These are phyloP conservation scores for Lithophane socia DNA, from an alignment of 2,888 invertebrate species.

Conservation along the genomic window DNA sequence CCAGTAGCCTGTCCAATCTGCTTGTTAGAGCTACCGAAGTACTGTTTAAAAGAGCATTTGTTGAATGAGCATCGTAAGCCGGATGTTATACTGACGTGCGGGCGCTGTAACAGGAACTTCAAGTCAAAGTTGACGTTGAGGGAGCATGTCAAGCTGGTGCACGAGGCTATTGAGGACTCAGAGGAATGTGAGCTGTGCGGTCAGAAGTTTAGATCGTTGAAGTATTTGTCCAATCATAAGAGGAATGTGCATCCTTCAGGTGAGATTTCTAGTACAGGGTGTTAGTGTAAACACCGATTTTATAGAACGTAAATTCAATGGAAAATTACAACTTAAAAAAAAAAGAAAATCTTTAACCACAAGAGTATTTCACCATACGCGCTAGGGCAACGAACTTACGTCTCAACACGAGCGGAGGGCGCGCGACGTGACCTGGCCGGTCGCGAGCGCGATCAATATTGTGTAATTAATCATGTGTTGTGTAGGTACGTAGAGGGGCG, in stretches of 20 bases:
- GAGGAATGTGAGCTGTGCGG: slow-evolving; percentile 73
- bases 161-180: slow-evolving; percentile 71
- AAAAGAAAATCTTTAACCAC: too few species aligned
- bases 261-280: neutral
- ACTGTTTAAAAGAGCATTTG: slow-evolving; percentile 69
- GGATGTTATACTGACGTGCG: slow-evolving; percentile 64
- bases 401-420: too few species aligned
- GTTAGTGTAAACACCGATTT: too few species aligned
- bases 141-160: slow-evolving; percentile 74
- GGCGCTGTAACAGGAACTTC: slow-evolving; percentile 68
- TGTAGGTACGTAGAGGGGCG: too few species aligned
- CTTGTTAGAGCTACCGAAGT: slow-evolving; percentile 66
- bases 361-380: too few species aligned
- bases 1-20: slow-evolving; percentile 68
- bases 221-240: slow-evolving; percentile 74
- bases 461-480: too few species aligned
- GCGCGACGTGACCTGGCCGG: too few species aligned
- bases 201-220: slow-evolving; percentile 72
- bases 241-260: slow-evolving; percentile 75
- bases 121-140: slow-evolving; percentile 71
- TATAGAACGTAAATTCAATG: too few species aligned
- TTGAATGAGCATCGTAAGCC: slow-evolving; percentile 67
- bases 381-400: too few species aligned
- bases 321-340: too few species aligned
- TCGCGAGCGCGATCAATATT: too few species aligned